Conservation (phyloP, 2,888 invertebrate genomes). For the Brenthis daphne region DNA sequence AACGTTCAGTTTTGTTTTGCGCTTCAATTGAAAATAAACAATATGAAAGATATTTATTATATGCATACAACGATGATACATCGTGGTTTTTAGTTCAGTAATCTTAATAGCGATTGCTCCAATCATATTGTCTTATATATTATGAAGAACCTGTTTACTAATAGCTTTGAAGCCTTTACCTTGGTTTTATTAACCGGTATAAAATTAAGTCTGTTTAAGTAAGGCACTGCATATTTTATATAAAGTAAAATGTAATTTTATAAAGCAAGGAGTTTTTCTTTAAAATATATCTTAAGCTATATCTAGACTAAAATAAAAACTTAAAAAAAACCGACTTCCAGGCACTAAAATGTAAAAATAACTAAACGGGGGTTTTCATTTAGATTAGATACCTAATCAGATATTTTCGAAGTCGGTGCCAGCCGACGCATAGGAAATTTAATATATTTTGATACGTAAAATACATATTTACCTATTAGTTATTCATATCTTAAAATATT, state of each 20-base stretch:
- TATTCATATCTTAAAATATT: no score
- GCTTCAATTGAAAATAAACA: conserved; percentile 28
- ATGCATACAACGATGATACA: conserved; percentile 13
- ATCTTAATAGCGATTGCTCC: conserved; percentile 16
- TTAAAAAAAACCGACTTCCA: no score
- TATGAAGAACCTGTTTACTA: conserved; percentile 3
- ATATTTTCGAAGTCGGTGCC: no score
- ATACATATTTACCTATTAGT: no score
- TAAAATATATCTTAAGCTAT: no score
- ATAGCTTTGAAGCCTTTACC: neutral
- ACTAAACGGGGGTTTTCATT: no score
- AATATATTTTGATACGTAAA: no score
- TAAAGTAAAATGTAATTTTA: neutral
- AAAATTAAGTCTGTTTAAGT: neutral
- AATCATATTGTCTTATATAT: conserved; percentile 23
- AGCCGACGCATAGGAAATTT: no score
- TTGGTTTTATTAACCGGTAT: neutral
- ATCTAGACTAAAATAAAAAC: no score
- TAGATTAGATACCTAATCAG: no score
- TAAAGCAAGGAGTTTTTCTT: neutral
- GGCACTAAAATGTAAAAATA: no score
- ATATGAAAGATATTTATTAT: neutral
- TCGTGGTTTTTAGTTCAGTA: conserved; percentile 12
- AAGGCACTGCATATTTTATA: neutral
- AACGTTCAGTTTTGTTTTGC: conserved; percentile 16